Base-by-base conservation (phyloP, 2,797 vertebrate genomes). In the Gallinago stenura region DNA sequence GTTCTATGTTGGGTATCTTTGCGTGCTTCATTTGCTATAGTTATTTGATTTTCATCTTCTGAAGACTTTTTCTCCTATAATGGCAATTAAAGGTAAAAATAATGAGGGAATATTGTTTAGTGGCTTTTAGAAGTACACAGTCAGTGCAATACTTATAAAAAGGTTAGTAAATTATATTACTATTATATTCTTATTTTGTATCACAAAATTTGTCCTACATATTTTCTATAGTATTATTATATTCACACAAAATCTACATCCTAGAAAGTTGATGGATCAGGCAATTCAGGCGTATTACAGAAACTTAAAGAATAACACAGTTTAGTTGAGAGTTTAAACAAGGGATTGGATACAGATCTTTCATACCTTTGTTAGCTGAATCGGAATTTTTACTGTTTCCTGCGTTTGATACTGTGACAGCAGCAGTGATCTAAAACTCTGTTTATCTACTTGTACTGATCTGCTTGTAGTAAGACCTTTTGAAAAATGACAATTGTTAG, bases 371-470 rank as follows among this genome's bases (percentile, higher is more conserved):
- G 31, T 79, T 30, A 41, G 83, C 65, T 64, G 77, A 73, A 82
- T 0, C 10, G 68, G 46, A 35, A 12, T 19, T 13, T 87, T 83
- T 54, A 86, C 89, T 21, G 53, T 90, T 88, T 96, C 96, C 33
- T 93, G 93, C 46, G 89, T 96, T 77, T 83, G 90, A 61, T 96
- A 76, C 80, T 96, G 91, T 73, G 73, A 65, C 83, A 87, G 26
- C 53, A 58, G 84, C 68, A 72, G 68, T 22, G 89, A 39, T 25
- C 48, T 80, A 54, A 94, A 91, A 45, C n/a, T 96, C 72, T 71
- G 83, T 90, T 94, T 92, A 72, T 98, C 97, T 81, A 87, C 96
- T 97, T 98, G 97, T 39, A 97, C 84, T 45, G 96, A 91, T 73
- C 92, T 97, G 64, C 95, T 97, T 89, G 35, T 61, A 83, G 92